These are phyloP conservation scores for Vulpes ferrilata DNA, from an alignment of 2,113 vertebrate genomes.

Conservation along the genomic window DNA sequence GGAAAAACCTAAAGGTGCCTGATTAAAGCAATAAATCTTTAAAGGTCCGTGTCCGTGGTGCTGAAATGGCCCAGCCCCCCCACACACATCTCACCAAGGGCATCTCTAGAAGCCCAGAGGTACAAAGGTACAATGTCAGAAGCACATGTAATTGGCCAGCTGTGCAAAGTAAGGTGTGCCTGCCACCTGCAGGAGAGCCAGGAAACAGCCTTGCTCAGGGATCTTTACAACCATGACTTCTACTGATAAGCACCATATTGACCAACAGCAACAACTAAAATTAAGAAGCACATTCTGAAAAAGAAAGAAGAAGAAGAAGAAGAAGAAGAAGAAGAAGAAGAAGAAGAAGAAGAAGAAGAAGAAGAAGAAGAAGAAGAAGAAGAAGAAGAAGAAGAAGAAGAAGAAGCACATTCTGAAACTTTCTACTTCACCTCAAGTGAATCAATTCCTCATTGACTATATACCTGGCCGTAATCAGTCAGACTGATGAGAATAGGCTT, in stretches of 20 bases:
- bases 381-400: too few species aligned
- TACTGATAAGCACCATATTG: background rate
- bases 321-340: too few species aligned
- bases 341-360: too few species aligned
- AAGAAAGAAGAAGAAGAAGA: too few species aligned
- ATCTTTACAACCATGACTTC: background rate
- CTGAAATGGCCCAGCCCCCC: background rate
- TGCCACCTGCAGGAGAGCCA: background rate
- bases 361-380: too few species aligned
- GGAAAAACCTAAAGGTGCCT: background rate
- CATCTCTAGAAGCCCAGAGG: background rate
- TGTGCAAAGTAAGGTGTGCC: background rate
- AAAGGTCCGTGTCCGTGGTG: background rate
- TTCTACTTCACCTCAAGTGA: background rate
- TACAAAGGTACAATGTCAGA: background rate
- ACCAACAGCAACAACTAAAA: background rate
- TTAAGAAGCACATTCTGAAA: background rate
- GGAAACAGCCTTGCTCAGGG: background rate
- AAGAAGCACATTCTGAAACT: background rate
- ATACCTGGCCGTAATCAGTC: background rate
- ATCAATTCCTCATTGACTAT: background rate
- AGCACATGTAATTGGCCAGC: background rate
- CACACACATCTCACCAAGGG: background rate
- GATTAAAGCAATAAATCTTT: background rate
- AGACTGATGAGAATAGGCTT: background rate